Evolutionary conservation across 2,797 vertebrate genomes (phyloP), one percentile per base, ranked within the genome.

Genomic region (Hapalemur alaotrensis): DNA sequence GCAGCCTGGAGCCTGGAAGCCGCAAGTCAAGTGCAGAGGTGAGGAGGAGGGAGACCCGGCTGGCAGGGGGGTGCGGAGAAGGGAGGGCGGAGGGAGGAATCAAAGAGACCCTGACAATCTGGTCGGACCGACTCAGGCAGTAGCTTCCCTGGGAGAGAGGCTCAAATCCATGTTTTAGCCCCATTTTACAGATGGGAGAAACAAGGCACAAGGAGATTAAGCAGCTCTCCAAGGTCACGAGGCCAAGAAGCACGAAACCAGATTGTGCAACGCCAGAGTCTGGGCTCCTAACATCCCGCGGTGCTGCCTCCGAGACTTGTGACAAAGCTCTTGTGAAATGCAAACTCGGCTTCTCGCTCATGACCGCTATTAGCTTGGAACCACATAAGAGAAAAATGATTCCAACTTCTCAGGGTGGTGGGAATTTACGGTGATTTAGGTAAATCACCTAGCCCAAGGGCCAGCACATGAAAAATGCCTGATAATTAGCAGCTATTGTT

Each of bases 221-320:
- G 65, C 3, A 80, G 41, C 20, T 67, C 70, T 41, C 11, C 35
- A 38, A 48, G 14, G 9, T 80, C 82, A 70, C 23, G 54, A 32
- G 15, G 41, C 5, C 81, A 80, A 57, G 7, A 28, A 43, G 30
- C 28, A 35, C 4, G 28, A 54, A 82, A 23, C 18, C 32, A 80
- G 48, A 35, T 38, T 5, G 10, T 63, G 22, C 7, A 14, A 7
- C 5, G 18, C 13, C n/a, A 1, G 30, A n/a, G 4, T 30, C 57
- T 13, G 0, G 38, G 48, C 2, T 18, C 43, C 61, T 82, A 18
- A 65, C 48, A 2, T 18, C 38, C 9, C 0, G 13, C 1, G 3
- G 15, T 43, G 28, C 18, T 61, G n/a, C 10, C 20, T 57, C 14
- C 69, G 38, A 57, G 54, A 57, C 22, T 57, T 11, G 54, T 57